Evolutionary conservation across 2,113 vertebrate genomes (phyloP), one percentile per base, ranked within the genome.

Genomic region (Indicator indicator): DNA sequence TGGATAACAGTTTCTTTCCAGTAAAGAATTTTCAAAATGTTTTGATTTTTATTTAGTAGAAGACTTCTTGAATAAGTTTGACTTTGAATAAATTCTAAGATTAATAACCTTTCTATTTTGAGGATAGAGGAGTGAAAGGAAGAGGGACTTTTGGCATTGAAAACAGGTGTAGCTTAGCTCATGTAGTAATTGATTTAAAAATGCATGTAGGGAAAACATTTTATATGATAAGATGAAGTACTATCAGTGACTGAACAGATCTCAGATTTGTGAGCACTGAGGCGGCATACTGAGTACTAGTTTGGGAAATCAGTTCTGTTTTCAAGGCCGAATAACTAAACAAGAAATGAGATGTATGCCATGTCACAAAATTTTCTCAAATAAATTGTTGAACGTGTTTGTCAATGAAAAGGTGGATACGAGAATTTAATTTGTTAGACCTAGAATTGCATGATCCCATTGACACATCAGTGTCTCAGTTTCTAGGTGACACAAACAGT

Each of bases 1-100:
- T 65, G 9, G 5, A 4, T 78, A 33, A 16, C 1, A 3, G 5
- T 62, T 0, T 54, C 7, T 71, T 90, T 62, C 44, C 0, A 1
- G 21, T 7, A 60, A 56, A 42, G 2, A 0, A 16, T 80, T 82
- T 89, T 67, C 11, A 79, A 83, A 85, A 21, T 1, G 0, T 72
- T 69, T 42, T 12, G 19, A 16, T 36, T 79, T 78, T 72, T 89
- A 52, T 62, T 78, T 69, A 30, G 15, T 58, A 36, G 11, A 81
- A 68, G 11, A 27, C 38, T 48, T 32, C 73, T 3, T 23, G 9
- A 23, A 50, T 23, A 50, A 50, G 23, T 50, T 38, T 81, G 23
- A 26, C 23, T 84, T 68, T 65, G 11, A 86, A 62, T 27, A 82
- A 62, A 86, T 75, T 83, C 23, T 44, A 30, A 81, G 3, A 48